Percentiles rank a stretch among this genome's conserved stretches.
phyloP scores from a whole-genome alignment of 2,113 vertebrate species.

The Dolichotis patagonum region DNA sequence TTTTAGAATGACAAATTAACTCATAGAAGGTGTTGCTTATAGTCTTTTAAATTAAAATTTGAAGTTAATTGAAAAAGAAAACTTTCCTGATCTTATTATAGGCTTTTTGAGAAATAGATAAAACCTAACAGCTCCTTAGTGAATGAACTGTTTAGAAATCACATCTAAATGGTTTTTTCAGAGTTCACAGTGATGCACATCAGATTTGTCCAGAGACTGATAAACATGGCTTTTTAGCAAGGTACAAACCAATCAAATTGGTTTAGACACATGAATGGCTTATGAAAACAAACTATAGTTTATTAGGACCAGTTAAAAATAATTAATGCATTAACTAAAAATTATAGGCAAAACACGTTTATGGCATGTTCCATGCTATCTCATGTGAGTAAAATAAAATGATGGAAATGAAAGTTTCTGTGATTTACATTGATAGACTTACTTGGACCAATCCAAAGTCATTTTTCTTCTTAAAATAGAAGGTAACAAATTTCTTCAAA shows the following conservation, averaged over 20 bases:
- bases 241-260: slow-evolving; percentile 31
- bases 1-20: neutral
- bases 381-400: slow-evolving; percentile 77
- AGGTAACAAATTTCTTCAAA: too few species aligned
- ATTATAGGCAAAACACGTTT: slow-evolving; percentile 70
- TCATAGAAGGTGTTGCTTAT: neutral
- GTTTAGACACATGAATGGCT: slow-evolving; percentile 16
- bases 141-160: slow-evolving; percentile 72
- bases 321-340: slow-evolving; percentile 80
- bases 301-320: neutral
- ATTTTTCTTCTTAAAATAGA: slow-evolving; percentile 33
- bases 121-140: slow-evolving; percentile 40
- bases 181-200: slow-evolving; percentile 77
- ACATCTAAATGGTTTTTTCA: slow-evolving; percentile 55
- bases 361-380: slow-evolving; percentile 73
- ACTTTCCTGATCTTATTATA: neutral
- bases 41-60: slow-evolving; percentile 23
- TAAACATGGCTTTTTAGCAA: slow-evolving; percentile 80
- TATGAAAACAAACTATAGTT: slow-evolving; percentile 57
- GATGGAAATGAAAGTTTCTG: slow-evolving; percentile 63
- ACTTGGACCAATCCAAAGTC: slow-evolving; percentile 48
- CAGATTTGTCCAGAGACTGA: slow-evolving; percentile 79
- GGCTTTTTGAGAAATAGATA: slow-evolving; percentile 56
- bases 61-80: slow-evolving; percentile 43
- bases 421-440: slow-evolving; percentile 55